phyloP scores from a whole-genome alignment of 2,113 vertebrate genomes.

The Dolichallabes microphthalmus region DNA sequence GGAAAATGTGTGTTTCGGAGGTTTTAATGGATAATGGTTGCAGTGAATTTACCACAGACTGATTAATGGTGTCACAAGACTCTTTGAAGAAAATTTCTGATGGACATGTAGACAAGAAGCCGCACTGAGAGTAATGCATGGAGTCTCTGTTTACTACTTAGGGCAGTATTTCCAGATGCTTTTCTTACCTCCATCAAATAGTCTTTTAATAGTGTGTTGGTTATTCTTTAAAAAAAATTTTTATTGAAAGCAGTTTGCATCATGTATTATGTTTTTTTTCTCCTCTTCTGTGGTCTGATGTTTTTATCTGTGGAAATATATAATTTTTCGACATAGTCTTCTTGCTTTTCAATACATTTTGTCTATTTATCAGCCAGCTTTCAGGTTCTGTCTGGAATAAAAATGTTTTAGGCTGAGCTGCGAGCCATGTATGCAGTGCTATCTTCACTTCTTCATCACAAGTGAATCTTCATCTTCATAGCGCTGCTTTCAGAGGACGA shows the following conservation, averaged over 20 bases:
- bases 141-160: constrained; percentile 2
- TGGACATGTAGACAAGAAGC: not conserved
- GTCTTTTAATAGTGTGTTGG: not conserved
- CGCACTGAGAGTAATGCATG: not conserved
- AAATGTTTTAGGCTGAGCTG: no score
- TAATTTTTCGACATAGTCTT: no score
- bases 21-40: not conserved
- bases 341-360: no score
- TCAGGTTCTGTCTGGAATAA: no score
- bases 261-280: no score
- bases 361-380: no score
- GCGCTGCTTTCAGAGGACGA: no score
- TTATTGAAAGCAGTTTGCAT: not conserved
- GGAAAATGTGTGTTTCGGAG: constrained; percentile 10
- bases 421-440: no score
- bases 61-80: constrained; percentile 17
- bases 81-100: constrained; percentile 6
- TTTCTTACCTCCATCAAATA: not conserved
- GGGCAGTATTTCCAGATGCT: not conserved
- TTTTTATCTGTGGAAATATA: no score
- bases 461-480: no score
- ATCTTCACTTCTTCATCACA: no score
- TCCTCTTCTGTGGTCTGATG: not conserved
- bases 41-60: constrained; percentile 8
- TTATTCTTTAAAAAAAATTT: no score